phyloP scores from a whole-genome alignment of 2,797 vertebrate genomes.

The Pangasius djambal region DNA sequence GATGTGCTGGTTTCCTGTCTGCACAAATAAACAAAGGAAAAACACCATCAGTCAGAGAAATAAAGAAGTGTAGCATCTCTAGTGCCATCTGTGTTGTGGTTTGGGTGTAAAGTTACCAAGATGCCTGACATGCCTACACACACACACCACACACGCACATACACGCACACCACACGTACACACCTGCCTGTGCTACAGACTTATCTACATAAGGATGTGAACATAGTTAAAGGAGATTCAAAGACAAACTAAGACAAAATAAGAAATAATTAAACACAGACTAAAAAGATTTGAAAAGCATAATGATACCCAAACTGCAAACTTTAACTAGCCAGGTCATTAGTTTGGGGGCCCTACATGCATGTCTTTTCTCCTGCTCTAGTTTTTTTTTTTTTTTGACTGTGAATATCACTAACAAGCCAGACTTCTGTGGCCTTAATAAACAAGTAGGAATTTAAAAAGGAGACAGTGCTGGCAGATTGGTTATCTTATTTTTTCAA shows the following conservation, averaged over 20 bases:
- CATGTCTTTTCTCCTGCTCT: not conserved
- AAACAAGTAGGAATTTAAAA: not conserved
- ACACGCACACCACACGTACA: slow-evolving; percentile 34
- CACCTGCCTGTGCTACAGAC: slow-evolving; percentile 8
- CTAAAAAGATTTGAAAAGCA: not conserved
- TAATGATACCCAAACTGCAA: not conserved
- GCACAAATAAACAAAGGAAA: slow-evolving; percentile 64
- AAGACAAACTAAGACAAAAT: not conserved
- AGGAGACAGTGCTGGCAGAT: not conserved
- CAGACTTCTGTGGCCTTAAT: not conserved
- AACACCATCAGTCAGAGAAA: not conserved
- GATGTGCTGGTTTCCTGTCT: slow-evolving; percentile 96
- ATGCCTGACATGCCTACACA: slow-evolving; percentile 50
- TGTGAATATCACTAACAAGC: not conserved
- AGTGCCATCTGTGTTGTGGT: slow-evolving; percentile 53
- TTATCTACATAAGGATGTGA: not conserved
- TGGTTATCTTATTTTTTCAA: not conserved
- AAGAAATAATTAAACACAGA: not conserved
- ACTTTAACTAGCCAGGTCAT: not conserved
- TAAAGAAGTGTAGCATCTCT: slow-evolving; percentile 24
- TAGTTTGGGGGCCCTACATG: not conserved
- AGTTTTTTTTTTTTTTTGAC: not conserved
- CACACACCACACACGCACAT: slow-evolving; percentile 43
- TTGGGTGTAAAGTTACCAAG: slow-evolving; percentile 44
- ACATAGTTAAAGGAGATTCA: not conserved